Conservation (phyloP, 2,888 invertebrate species). For the Chrysolina haemoptera region DNA sequence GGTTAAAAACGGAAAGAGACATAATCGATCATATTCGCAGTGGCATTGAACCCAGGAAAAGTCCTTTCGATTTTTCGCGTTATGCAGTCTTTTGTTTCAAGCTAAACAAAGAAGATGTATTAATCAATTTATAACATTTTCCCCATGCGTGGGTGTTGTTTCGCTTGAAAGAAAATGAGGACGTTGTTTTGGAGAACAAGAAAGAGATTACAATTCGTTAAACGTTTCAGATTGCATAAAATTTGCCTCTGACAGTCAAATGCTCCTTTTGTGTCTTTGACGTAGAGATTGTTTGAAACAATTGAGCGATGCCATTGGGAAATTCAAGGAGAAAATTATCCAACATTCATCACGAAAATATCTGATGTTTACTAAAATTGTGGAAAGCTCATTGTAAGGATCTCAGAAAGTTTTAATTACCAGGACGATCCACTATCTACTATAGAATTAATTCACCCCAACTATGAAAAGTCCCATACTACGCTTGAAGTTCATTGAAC, state of each 20-base stretch:
- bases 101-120: slow-evolving; percentile 6
- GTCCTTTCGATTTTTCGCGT: slow-evolving; percentile 7
- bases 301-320: background rate
- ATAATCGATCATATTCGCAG: slow-evolving; percentile 11
- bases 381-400: too few species aligned
- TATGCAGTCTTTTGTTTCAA: slow-evolving; percentile 19
- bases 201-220: background rate
- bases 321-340: background rate
- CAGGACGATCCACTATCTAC: too few species aligned
- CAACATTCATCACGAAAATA: background rate
- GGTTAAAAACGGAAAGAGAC: background rate
- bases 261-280: background rate
- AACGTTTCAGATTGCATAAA: background rate
- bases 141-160: background rate
- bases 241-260: slow-evolving; percentile 4
- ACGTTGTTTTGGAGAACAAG: background rate
- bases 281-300: background rate
- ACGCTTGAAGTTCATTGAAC: background rate
- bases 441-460: too few species aligned
- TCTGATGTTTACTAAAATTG: background rate
- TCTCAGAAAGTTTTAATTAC: too few species aligned
- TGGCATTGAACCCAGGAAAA: slow-evolving; percentile 5
- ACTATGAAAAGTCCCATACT: too few species aligned
- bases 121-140: slow-evolving; percentile 1
- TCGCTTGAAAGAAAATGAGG: background rate